Conservation (phyloP, 2,888 invertebrate genomes). For the Pristionchus exspectatus region DNA sequence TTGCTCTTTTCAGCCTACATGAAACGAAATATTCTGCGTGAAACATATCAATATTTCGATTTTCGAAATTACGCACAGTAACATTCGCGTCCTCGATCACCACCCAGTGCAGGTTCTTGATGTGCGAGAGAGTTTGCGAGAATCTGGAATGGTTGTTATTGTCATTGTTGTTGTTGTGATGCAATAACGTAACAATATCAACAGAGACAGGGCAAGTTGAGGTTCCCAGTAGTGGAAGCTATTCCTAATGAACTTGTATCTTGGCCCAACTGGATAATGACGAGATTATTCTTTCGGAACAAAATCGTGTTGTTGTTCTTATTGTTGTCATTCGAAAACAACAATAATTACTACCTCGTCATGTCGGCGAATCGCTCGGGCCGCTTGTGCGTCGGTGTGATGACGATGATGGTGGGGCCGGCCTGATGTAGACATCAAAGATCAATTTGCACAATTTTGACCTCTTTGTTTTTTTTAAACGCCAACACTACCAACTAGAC, state of each 20-base stretch:
- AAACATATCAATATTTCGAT: background rate
- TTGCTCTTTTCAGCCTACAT: too few relatives aligned
- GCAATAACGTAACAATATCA: background rate
- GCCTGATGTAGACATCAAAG: constrained; percentile 1
- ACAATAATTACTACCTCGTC: constrained; percentile 63
- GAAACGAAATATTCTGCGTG: background rate
- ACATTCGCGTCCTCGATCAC: constrained; percentile 70
- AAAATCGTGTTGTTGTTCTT: too few relatives aligned
- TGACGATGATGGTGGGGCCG: constrained; percentile 57
- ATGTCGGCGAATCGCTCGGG: constrained; percentile 73
- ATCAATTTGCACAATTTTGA: background rate
- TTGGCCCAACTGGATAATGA: too few relatives aligned
- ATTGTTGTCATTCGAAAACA: background rate
- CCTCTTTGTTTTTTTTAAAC: too few relatives aligned
- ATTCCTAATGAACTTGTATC: too few relatives aligned
- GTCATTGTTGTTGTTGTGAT: background rate
- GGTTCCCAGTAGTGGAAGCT: too few relatives aligned
- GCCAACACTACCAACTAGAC: too few relatives aligned
- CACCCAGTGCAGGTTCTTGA: constrained; percentile 71
- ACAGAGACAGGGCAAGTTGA: constrained; percentile 47
- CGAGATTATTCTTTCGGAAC: too few relatives aligned
- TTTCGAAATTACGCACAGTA: constrained; percentile 57
- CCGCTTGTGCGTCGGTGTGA: constrained; percentile 73
- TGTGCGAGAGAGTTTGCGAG: constrained; percentile 70
- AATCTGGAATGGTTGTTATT: constrained; percentile 60